A percentile compares a stretch with the other conserved stretches of the same genome.
Evolutionary conservation across 2,888 invertebrate species (phyloP).

Genomic region (Drosophila limbata): DNA sequence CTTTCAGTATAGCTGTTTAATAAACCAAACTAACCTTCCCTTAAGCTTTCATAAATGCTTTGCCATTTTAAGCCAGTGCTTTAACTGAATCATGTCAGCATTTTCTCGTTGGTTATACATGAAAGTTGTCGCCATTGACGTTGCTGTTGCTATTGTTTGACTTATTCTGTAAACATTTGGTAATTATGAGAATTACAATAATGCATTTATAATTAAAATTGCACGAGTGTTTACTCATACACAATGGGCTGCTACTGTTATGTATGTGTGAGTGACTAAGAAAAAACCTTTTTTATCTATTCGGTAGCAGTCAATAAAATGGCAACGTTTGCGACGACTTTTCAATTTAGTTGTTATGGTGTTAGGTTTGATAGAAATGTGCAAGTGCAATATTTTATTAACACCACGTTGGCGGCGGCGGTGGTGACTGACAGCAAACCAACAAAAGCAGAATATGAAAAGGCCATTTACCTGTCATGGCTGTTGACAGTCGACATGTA

Average conservation of each 20-base stretch:
- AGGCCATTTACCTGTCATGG: constrained; percentile 46
- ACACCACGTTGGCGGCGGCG: constrained; percentile 17
- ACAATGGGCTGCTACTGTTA: constrained; percentile 2
- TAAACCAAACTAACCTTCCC: too few relatives aligned
- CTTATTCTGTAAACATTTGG: too few relatives aligned
- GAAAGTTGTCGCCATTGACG: too few relatives aligned
- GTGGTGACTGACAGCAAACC: constrained; percentile 24
- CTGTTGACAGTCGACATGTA: constrained; percentile 57
- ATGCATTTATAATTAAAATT: too few relatives aligned
- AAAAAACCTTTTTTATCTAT: constrained; percentile 1
- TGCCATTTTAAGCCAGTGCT: too few relatives aligned
- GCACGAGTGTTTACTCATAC: too few relatives aligned
- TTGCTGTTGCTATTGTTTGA: too few relatives aligned
- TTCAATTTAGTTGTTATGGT: constrained; percentile 60
- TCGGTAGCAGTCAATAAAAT: constrained; percentile 54
- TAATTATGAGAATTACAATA: too few relatives aligned
- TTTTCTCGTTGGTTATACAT: too few relatives aligned
- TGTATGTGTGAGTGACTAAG: neutral
- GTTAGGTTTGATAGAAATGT: constrained; percentile 67
- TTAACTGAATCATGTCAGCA: too few relatives aligned
- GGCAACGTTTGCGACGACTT: constrained; percentile 43
- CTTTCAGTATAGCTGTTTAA: too few relatives aligned
- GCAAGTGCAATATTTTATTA: constrained; percentile 69
- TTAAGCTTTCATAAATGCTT: too few relatives aligned
- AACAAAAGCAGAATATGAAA: constrained; percentile 35